Evolutionary conservation across 2,797 vertebrate species (phyloP).

Genomic region (Meriones psammophilus): DNA sequence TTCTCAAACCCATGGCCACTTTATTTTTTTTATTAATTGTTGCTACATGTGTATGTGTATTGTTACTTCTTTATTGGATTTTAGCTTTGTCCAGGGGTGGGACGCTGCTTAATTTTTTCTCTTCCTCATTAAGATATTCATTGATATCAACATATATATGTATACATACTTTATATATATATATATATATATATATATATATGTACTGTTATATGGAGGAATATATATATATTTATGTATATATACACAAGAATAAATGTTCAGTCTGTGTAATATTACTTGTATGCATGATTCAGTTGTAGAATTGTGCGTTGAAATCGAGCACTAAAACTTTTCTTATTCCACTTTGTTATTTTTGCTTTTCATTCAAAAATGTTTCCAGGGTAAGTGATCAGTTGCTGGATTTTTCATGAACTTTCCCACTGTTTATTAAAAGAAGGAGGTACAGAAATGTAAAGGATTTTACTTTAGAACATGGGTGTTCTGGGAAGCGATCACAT

Average conservation of each 20-base stretch:
- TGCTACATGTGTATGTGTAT: not conserved
- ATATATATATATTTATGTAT: not conserved
- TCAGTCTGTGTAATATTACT: not conserved
- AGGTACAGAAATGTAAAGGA: too few relatives aligned
- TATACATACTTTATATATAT: not conserved
- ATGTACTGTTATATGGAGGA: not conserved
- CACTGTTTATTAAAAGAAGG: too few relatives aligned
- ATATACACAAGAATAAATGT: not conserved
- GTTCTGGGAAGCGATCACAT: too few relatives aligned
- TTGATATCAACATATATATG: not conserved
- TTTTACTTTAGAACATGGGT: too few relatives aligned
- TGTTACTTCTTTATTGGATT: not conserved
- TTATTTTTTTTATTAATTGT: not conserved
- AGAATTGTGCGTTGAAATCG: not conserved
- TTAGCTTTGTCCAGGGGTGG: not conserved
- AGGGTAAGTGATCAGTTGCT: constrained; percentile 5
- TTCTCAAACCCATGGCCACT: too few relatives aligned
- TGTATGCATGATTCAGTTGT: not conserved
- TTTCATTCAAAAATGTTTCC: constrained; percentile 25
- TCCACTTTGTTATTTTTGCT: not conserved
- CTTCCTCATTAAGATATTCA: not conserved
- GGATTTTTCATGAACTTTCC: not conserved
- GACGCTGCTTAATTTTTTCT: not conserved
- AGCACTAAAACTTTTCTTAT: not conserved
- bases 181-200: too few relatives aligned